These are phyloP conservation scores for Microtus pennsylvanicus DNA, from an alignment of 2,113 vertebrate species.

Conservation along the genomic window DNA sequence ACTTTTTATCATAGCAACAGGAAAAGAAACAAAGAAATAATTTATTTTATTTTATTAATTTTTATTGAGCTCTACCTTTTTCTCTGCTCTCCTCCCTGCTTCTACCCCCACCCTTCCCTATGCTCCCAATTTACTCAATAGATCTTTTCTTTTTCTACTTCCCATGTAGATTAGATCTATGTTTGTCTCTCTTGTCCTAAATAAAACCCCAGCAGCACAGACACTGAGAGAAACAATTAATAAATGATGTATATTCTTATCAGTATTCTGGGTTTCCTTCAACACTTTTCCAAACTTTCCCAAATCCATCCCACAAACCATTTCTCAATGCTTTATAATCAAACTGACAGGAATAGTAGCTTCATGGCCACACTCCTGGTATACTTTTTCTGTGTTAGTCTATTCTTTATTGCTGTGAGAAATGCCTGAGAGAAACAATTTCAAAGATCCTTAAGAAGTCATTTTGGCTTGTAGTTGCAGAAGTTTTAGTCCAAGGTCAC, in stretches of 20 bases:
- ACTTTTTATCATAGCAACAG: background rate
- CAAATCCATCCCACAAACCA: background rate
- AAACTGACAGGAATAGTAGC: background rate
- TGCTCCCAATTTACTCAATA: too few species aligned
- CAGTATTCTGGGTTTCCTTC: too few species aligned
- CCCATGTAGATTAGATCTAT: too few species aligned
- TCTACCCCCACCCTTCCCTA: too few species aligned
- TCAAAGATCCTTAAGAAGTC: background rate
- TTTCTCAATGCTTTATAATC: background rate
- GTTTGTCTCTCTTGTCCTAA: too few species aligned
- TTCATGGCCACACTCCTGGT: background rate
- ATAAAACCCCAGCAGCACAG: too few species aligned
- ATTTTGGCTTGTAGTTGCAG: background rate
- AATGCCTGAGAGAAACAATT: background rate
- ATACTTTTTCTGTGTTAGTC: background rate
- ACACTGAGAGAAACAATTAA: too few species aligned
- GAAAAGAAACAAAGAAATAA: background rate
- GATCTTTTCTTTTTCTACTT: too few species aligned
- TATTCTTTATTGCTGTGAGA: background rate
- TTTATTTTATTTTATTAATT: too few species aligned
- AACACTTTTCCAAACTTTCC: background rate
- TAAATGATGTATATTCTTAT: too few species aligned
- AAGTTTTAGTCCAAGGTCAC: background rate
- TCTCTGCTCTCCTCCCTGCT: too few species aligned
- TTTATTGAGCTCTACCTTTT: too few species aligned